Evolutionary conservation across 2,888 invertebrate species (phyloP).

Genomic region (Synergus japonicus): DNA sequence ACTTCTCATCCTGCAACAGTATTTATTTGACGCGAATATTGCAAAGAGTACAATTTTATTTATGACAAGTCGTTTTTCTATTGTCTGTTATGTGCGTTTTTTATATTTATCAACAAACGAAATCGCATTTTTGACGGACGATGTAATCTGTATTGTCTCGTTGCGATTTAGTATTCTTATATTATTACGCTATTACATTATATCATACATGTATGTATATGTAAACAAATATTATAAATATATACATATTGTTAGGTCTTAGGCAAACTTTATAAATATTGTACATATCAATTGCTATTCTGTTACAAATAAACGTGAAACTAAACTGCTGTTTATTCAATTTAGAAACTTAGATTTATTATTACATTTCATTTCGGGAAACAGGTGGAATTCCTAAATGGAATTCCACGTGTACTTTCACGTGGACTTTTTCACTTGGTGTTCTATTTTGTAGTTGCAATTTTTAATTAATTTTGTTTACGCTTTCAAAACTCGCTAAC

Average conservation of each 20-base stretch:
- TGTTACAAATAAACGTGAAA: slow-evolving; percentile 72
- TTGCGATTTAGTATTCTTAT: slow-evolving; percentile 45
- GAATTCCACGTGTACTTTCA: too few species aligned
- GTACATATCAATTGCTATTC: slow-evolving; percentile 75
- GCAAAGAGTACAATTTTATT: slow-evolving; percentile 45
- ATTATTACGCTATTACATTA: slow-evolving; percentile 46
- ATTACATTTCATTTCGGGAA: too few species aligned
- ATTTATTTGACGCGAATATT: slow-evolving; percentile 43
- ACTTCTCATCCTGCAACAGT: slow-evolving; percentile 41
- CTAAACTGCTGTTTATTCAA: background rate
- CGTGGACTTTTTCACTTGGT: too few species aligned
- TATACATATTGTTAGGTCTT: slow-evolving; percentile 65
- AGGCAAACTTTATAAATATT: slow-evolving; percentile 71
- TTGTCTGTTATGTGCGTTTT: slow-evolving; percentile 28
- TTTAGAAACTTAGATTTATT: background rate
- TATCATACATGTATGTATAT: slow-evolving; percentile 31
- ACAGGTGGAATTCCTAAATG: too few species aligned
- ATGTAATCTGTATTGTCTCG: slow-evolving; percentile 46
- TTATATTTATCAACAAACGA: slow-evolving; percentile 17
- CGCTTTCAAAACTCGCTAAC: slow-evolving; percentile 9
- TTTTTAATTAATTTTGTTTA: slow-evolving; percentile 25
- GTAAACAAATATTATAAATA: slow-evolving; percentile 48
- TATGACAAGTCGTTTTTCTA: slow-evolving; percentile 20
- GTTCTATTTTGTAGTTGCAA: background rate
- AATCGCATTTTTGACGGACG: slow-evolving; percentile 9